A percentile compares a stretch with the other conserved stretches of the same genome.
Evolutionary conservation across 2,888 invertebrate genomes (phyloP).

Genomic region (Caradrina kadenii): DNA sequence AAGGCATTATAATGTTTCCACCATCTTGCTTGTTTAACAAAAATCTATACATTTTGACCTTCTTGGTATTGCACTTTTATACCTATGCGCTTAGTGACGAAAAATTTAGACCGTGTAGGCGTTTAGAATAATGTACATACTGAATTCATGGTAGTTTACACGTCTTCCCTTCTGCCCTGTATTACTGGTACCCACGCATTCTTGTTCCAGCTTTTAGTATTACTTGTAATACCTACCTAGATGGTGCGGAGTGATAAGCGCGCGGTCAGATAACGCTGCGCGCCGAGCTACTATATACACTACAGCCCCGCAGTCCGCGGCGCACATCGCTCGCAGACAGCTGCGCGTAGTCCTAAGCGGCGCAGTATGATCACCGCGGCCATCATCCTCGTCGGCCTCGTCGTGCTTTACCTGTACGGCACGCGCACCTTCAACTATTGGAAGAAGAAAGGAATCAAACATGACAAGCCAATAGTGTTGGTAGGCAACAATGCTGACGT

Average conservation of each 20-base stretch:
- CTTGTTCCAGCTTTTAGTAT: background rate
- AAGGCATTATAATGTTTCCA: no score
- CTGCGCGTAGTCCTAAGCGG: background rate
- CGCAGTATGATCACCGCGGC: conserved; percentile 39
- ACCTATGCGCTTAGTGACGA: no score
- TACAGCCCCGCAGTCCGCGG: conserved; percentile 9
- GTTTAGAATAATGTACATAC: no score
- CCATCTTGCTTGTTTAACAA: no score
- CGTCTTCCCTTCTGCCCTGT: no score
- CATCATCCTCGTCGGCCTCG: conserved; percentile 49
- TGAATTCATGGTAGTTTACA: no score
- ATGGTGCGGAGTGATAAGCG: conserved; percentile 22
- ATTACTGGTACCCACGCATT: background rate
- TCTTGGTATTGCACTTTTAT: no score
- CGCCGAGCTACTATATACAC: conserved; percentile 8
- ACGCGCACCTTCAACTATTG: conserved; percentile 75
- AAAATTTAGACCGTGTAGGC: no score
- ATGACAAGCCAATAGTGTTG: conserved; percentile 71
- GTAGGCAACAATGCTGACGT: conserved; percentile 70
- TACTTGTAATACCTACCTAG: background rate
- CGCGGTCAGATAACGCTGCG: conserved; percentile 23
- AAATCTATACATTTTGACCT: no score
- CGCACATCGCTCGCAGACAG: background rate
- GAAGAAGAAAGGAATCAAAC: conserved; percentile 72
- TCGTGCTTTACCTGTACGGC: conserved; percentile 71